A percentile compares a stretch with the other conserved stretches of the same genome.
Conservation (phyloP, 2,113 vertebrate species). For the Hippopotamus amphibius region DNA sequence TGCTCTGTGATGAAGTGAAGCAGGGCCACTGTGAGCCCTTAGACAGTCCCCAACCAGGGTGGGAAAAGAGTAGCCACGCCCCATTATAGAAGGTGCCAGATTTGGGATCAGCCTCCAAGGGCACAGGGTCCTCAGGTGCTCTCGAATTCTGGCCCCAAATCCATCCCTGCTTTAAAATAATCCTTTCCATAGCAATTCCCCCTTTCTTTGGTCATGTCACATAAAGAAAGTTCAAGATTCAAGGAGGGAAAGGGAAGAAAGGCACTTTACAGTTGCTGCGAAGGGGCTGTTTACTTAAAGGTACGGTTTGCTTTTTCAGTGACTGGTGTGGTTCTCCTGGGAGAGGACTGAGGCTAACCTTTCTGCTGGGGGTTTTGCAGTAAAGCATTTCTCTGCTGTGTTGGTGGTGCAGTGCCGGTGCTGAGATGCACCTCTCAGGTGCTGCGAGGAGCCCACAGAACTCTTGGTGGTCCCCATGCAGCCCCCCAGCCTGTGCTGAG, state of each 20-base stretch:
- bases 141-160: background rate
- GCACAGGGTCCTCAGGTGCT: background rate
- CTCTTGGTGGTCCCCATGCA: background rate
- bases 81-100: background rate
- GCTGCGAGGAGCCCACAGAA: background rate
- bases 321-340: background rate
- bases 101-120: background rate
- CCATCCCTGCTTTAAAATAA: background rate
- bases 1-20: rapidly evolving
- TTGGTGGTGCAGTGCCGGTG: background rate
- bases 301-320: background rate
- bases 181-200: background rate
- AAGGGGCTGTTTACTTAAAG: background rate
- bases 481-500: background rate
- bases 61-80: background rate
- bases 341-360: background rate
- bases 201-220: background rate
- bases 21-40: background rate
- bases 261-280: background rate
- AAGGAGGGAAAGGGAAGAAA: background rate
- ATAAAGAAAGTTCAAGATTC: background rate
- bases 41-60: background rate
- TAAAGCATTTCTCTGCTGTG: background rate
- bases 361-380: no score
- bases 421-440: background rate